These are phyloP conservation scores for Boloria euphrosyne DNA, from an alignment of 2,888 invertebrate species.

Conservation along the genomic window DNA sequence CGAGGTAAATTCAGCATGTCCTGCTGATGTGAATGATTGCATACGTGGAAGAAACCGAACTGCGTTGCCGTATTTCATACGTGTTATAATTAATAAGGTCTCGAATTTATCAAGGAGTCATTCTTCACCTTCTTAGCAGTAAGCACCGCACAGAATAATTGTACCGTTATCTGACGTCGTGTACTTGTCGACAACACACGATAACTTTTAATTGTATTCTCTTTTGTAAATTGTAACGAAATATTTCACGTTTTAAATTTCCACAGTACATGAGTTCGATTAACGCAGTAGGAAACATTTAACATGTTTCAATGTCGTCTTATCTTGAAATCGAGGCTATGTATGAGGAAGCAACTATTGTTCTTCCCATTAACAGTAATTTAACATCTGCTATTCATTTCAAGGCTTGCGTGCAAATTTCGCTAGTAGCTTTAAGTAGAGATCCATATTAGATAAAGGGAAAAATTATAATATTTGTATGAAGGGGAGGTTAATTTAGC, in stretches of 20 bases:
- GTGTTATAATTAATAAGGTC: conserved; percentile 9
- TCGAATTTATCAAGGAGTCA: conserved; percentile 18
- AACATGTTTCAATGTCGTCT: conserved; percentile 69
- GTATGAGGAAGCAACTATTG: conserved; percentile 74
- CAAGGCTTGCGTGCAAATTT: conserved; percentile 33
- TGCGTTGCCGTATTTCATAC: conserved; percentile 19
- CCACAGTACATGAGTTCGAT: conserved; percentile 12
- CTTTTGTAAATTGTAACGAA: conserved; percentile 14
- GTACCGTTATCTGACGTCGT: conserved; percentile 59
- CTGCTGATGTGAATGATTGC: conserved; percentile 63
- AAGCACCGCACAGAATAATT: conserved; percentile 45
- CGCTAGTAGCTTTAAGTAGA: not conserved
- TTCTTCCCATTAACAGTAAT: conserved; percentile 59
- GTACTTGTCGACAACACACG: conserved; percentile 26
- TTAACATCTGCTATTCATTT: conserved; percentile 64
- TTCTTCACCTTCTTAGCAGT: conserved; percentile 29
- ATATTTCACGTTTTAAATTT: conserved; percentile 13
- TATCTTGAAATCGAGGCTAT: conserved; percentile 70
- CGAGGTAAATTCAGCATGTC: conserved; percentile 72
- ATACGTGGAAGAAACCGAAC: conserved; percentile 63
- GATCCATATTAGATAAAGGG: not conserved
- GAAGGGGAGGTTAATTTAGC: conserved; percentile 21
- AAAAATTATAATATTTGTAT: conserved; percentile 6
- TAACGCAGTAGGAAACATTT: conserved; percentile 49
- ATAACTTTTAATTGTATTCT: conserved; percentile 33